These are phyloP conservation scores for Athene cunicularia DNA, from an alignment of 2,113 vertebrate species.

Conservation along the genomic window DNA sequence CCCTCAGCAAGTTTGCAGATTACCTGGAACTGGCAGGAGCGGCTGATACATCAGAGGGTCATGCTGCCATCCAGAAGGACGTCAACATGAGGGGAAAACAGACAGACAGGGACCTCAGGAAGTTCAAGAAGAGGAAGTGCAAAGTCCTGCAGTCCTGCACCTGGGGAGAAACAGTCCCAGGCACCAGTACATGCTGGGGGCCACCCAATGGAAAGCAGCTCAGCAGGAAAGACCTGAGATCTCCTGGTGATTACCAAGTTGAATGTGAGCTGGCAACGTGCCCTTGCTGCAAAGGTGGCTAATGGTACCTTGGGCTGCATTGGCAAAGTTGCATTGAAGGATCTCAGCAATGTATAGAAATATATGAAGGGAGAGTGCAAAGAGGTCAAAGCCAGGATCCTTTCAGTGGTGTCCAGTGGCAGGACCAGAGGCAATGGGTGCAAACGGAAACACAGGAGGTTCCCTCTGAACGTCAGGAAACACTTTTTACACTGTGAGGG, in stretches of 20 bases:
- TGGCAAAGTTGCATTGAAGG: too few species aligned
- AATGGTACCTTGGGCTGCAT: background rate
- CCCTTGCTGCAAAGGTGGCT: background rate
- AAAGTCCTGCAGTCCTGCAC: background rate
- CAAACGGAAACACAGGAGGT: background rate
- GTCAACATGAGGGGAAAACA: background rate
- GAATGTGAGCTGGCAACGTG: fast-evolving
- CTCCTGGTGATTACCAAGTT: background rate
- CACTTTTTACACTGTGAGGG: background rate
- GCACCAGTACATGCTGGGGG: background rate
- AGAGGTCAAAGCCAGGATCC: background rate
- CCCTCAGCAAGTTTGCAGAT: background rate
- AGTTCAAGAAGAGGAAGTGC: background rate
- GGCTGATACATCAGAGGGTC: background rate
- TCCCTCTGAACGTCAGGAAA: background rate
- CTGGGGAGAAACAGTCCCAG: background rate
- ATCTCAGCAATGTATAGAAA: background rate
- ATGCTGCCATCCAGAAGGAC: background rate
- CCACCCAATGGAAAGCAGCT: background rate
- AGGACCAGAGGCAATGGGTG: background rate
- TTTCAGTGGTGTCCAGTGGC: too few species aligned
- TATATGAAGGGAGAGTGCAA: background rate
- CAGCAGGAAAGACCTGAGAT: background rate
- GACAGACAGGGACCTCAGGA: fast-evolving
- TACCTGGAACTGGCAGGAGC: background rate